Evolutionary conservation across 2,113 vertebrate genomes (phyloP).

Genomic region (Psettodes erumei): DNA sequence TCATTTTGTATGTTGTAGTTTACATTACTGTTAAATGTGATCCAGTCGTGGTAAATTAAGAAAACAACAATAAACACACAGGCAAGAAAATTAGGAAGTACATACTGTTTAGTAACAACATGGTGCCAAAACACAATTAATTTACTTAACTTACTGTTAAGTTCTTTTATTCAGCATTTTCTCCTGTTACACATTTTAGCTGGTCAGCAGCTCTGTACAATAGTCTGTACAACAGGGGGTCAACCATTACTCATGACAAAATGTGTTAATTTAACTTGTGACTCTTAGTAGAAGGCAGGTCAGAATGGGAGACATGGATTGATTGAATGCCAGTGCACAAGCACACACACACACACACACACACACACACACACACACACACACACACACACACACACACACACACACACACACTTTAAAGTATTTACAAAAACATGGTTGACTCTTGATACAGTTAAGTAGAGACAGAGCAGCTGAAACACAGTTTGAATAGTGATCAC

Average conservation of each 20-base stretch:
- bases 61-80: background rate
- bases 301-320: constrained; percentile 30
- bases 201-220: constrained; percentile 64
- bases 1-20: too few species aligned
- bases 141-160: too few species aligned
- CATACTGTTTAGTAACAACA: background rate
- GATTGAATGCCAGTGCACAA: too few species aligned
- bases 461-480: constrained; percentile 36
- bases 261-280: constrained; percentile 35
- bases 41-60: constrained; percentile 1
- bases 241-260: constrained; percentile 37
- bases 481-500: constrained; percentile 29
- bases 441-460: constrained; percentile 24
- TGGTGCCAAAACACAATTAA: too few species aligned
- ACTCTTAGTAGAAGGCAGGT: constrained; percentile 38
- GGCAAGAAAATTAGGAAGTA: background rate
- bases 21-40: too few species aligned
- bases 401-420: constrained; percentile 13
- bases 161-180: constrained; percentile 74
- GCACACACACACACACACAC: background rate
- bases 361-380: background rate
- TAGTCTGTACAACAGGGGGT: constrained; percentile 62
- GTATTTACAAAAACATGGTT: constrained; percentile 52
- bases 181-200: constrained; percentile 57
- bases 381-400: constrained; percentile 1